phyloP scores from a whole-genome alignment of 1,140 invertebrate species.

The Lasaia peninsularis region DNA sequence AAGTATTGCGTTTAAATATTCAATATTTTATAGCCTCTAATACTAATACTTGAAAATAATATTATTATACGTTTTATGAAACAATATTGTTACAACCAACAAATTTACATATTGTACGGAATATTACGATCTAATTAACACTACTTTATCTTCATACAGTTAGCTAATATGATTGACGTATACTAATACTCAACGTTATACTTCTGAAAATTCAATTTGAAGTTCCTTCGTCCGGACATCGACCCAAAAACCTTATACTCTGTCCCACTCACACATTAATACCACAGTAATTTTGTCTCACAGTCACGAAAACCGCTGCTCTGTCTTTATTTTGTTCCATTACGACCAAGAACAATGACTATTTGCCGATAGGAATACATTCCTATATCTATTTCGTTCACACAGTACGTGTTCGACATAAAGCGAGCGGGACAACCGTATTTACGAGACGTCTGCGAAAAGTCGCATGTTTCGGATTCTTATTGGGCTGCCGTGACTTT shows the following conservation, averaged over 20 bases:
- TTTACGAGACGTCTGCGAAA: slow-evolving; percentile 31
- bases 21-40: too few species aligned
- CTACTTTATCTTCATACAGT: slow-evolving; percentile 4
- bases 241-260: slow-evolving; percentile 70
- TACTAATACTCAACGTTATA: slow-evolving; percentile 53
- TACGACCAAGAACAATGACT: slow-evolving; percentile 75
- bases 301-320: slow-evolving; percentile 75
- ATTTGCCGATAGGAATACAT: slow-evolving; percentile 57
- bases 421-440: slow-evolving; percentile 48
- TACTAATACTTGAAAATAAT: too few species aligned
- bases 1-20: too few species aligned
- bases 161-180: slow-evolving; percentile 36
- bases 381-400: slow-evolving; percentile 63
- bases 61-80: background rate
- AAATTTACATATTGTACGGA: background rate
- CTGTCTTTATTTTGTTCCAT: slow-evolving; percentile 76
- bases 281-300: slow-evolving; percentile 54
- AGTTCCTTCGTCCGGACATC: slow-evolving; percentile 70
- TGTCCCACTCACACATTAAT: slow-evolving; percentile 46
- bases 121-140: slow-evolving; percentile 8
- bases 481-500: slow-evolving; percentile 67
- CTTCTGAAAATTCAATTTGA: slow-evolving; percentile 67
- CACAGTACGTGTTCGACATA: slow-evolving; percentile 22
- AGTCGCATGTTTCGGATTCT: slow-evolving; percentile 66
- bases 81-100: background rate